phyloP scores from a whole-genome alignment of 2,888 invertebrate species.

The Synanthedon myopaeformis region DNA sequence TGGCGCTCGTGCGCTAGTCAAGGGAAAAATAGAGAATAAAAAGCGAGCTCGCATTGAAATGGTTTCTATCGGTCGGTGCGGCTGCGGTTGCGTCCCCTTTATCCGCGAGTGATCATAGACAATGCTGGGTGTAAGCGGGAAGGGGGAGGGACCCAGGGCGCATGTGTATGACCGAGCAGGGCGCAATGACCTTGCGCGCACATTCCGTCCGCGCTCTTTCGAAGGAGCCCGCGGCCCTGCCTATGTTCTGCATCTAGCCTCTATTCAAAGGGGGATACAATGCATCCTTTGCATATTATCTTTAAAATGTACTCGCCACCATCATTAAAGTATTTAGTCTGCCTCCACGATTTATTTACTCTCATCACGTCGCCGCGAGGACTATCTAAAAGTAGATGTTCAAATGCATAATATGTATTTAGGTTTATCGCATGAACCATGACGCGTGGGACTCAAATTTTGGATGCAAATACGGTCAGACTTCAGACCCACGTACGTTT shows the following conservation, averaged over 20 bases:
- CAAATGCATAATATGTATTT: background rate
- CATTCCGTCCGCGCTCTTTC: constrained; percentile 54
- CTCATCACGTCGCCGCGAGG: background rate
- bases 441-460: constrained; percentile 2
- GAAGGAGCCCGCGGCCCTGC: constrained; percentile 46
- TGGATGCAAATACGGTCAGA: constrained; percentile 9
- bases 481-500: constrained; percentile 3
- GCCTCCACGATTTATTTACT: too few relatives aligned
- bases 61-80: constrained; percentile 50
- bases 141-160: constrained; percentile 15
- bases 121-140: constrained; percentile 37
- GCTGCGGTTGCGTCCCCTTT: constrained; percentile 49
- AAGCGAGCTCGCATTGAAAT: constrained; percentile 56
- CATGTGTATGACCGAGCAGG: constrained; percentile 68
- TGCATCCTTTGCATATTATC: background rate
- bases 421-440: background rate
- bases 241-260: constrained; percentile 12
- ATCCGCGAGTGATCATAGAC: constrained; percentile 65
- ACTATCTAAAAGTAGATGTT: background rate
- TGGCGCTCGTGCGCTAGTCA: constrained; percentile 42
- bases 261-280: constrained; percentile 1
- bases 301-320: background rate
- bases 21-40: constrained; percentile 27
- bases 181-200: constrained; percentile 69
- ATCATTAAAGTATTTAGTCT: too few relatives aligned